Conservation (phyloP, 2,113 vertebrate species). For the Oreochromis niloticus region DNA sequence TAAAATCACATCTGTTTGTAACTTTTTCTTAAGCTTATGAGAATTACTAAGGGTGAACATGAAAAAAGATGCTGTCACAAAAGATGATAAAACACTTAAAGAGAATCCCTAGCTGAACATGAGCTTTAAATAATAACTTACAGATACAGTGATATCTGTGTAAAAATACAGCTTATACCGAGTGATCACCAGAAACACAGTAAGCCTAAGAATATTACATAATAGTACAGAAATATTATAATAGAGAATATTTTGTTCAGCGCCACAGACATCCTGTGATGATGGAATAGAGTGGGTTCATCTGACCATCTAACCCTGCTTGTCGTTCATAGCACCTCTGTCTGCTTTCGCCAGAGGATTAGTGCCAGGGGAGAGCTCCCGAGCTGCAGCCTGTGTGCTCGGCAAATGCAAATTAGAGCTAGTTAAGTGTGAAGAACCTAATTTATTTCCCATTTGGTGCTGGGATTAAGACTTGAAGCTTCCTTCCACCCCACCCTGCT, state of each 20-base stretch:
- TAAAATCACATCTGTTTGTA: not conserved
- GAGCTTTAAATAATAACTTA: not conserved
- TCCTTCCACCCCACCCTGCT: conserved; percentile 55
- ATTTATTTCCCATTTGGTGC: conserved; percentile 85
- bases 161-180: not conserved
- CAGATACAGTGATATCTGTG: not conserved
- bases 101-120: not conserved
- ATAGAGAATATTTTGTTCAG: not conserved
- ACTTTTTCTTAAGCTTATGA: not conserved
- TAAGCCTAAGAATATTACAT: not conserved
- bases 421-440: conserved; percentile 86
- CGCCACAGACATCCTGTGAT: not conserved
- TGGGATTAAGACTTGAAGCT: conserved; percentile 81
- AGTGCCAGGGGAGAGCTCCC: conserved; percentile 67
- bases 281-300: conserved; percentile 24
- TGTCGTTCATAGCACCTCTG: conserved; percentile 37
- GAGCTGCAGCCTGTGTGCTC: conserved; percentile 59
- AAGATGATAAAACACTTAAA: not conserved
- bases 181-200: not conserved
- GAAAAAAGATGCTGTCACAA: not conserved
- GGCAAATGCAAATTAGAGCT: conserved; percentile 80
- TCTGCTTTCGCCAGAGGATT: conserved; percentile 68
- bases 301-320: conserved; percentile 1
- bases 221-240: not conserved
- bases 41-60: not conserved